Conservation (phyloP, 2,888 invertebrate genomes). For the Chaitophorus viminalis region DNA sequence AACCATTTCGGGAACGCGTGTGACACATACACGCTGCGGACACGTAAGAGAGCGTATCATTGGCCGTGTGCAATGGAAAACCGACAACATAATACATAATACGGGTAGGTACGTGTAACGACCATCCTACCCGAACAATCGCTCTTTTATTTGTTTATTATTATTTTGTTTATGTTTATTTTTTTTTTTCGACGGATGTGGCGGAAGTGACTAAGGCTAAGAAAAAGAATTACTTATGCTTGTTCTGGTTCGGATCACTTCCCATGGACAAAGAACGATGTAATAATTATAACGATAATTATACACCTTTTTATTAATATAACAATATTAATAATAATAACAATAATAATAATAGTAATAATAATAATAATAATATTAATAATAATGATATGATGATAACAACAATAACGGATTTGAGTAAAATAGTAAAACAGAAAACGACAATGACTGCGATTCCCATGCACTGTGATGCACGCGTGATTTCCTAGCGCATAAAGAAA, state of each 20-base stretch:
- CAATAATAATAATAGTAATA: background rate
- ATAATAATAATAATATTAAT: background rate
- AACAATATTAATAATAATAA: constrained; percentile 7
- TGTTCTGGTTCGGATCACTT: constrained; percentile 60
- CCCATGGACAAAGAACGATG: constrained; percentile 54
- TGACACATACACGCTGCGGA: constrained; percentile 3
- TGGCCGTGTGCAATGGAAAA: constrained; percentile 22
- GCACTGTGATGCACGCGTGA: background rate
- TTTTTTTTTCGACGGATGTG: constrained; percentile 15
- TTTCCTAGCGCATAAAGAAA: background rate
- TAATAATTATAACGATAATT: constrained; percentile 56
- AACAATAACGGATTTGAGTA: constrained; percentile 45
- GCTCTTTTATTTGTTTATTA: constrained; percentile 34
- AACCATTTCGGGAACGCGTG: constrained; percentile 29
- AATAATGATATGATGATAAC: constrained; percentile 24
- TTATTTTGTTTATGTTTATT: constrained; percentile 1
- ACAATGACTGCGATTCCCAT: constrained; percentile 4
- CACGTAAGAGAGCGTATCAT: constrained; percentile 54
- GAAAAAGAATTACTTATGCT: constrained; percentile 51
- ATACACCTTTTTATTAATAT: constrained; percentile 37
- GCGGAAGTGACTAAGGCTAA: constrained; percentile 57
- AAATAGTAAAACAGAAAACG: background rate
- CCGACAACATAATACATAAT: background rate
- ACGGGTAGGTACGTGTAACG: background rate
- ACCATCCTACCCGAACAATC: constrained; percentile 32